A percentile compares a stretch with the other conserved stretches of the same genome.
Evolutionary conservation across 2,888 invertebrate species (phyloP).

Genomic region (Caenorhabditis sp.): DNA sequence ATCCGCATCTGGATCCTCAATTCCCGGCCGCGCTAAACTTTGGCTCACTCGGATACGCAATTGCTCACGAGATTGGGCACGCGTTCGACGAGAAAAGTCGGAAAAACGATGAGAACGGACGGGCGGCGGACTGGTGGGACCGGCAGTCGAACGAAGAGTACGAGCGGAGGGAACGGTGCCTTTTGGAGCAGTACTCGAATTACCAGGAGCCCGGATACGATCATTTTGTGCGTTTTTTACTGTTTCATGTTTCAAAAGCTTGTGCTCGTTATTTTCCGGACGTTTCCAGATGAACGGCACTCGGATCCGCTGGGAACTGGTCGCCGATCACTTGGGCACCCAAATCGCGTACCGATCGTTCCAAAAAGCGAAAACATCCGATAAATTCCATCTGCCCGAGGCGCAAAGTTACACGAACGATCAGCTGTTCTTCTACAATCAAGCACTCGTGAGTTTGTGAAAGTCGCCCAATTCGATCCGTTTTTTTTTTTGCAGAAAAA

Average conservation of each 20-base stretch:
- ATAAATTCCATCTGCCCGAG: constrained; percentile 9
- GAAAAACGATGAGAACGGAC: constrained; percentile 12
- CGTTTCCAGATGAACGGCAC: constrained; percentile 41
- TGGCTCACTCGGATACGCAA: not conserved
- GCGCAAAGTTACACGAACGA: not conserved
- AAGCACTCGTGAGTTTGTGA: constrained; percentile 12
- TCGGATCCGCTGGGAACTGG: not conserved
- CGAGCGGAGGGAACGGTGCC: constrained; percentile 12
- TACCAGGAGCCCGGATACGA: constrained; percentile 22
- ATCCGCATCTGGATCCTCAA: constrained; percentile 9
- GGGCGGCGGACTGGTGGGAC: not conserved
- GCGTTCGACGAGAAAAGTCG: constrained; percentile 25
- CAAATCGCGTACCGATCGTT: constrained; percentile 6
- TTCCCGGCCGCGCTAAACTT: constrained; percentile 12
- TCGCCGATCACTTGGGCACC: constrained; percentile 15
- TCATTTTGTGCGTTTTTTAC: constrained; percentile 10
- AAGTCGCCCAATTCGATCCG: not conserved
- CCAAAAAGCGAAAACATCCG: not conserved
- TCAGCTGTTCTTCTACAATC: constrained; percentile 36
- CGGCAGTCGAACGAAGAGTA: constrained; percentile 1
- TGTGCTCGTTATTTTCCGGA: no score
- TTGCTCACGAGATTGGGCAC: constrained; percentile 41
- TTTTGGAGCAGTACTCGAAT: constrained; percentile 27
- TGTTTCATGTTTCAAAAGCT: not conserved
- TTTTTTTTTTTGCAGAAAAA: constrained; percentile 10